Conservation (phyloP, 2,888 invertebrate species). For the Liodrosophila aerea region DNA sequence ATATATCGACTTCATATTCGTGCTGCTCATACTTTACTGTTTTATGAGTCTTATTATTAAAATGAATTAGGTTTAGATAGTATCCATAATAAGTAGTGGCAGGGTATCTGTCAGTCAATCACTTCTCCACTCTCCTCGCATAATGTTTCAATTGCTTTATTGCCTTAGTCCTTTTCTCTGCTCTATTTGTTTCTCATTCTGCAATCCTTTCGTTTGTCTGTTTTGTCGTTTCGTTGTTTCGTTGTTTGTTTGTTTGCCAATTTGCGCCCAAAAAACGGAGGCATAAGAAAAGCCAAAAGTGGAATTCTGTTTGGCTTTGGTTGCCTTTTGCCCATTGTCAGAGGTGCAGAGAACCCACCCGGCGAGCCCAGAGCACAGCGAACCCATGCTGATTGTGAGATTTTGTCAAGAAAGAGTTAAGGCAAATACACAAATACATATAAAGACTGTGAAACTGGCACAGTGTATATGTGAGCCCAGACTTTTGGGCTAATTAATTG, state of each 20-base stretch:
- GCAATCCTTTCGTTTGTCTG: constrained; percentile 51
- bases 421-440: constrained; percentile 56
- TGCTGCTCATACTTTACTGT: too few species aligned
- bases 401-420: constrained; percentile 62
- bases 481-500: constrained; percentile 70
- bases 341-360: constrained; percentile 38
- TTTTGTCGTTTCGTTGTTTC: constrained; percentile 36
- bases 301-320: constrained; percentile 52
- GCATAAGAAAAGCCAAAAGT: constrained; percentile 2
- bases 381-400: constrained; percentile 38
- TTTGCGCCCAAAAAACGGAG: constrained; percentile 38
- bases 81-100: too few species aligned
- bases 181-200: constrained; percentile 21
- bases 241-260: constrained; percentile 53
- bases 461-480: constrained; percentile 1
- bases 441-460: constrained; percentile 1
- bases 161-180: too few species aligned
- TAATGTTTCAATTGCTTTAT: constrained; percentile 2
- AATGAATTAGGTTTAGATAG: too few species aligned
- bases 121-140: too few species aligned
- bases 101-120: too few species aligned
- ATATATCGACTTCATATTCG: too few species aligned
- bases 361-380: constrained; percentile 9
- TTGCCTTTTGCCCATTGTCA: constrained; percentile 38
- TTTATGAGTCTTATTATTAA: too few species aligned